Evolutionary conservation across 2,888 invertebrate species (phyloP).

Genomic region (Gandaritis pyraliata): DNA sequence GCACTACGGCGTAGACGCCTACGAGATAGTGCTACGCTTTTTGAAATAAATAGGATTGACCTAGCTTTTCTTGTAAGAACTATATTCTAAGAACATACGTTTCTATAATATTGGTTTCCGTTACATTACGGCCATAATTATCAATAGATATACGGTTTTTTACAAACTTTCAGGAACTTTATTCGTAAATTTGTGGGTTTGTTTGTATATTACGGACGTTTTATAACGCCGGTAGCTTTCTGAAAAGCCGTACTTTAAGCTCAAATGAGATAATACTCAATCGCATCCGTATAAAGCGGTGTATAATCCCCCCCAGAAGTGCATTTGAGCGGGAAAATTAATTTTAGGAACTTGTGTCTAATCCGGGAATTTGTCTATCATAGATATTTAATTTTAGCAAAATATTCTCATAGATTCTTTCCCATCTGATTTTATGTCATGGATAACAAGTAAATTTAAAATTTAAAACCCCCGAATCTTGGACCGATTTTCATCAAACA

Average conservation of each 20-base stretch:
- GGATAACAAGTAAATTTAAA: no score
- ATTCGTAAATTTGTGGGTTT: no score
- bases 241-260: not conserved
- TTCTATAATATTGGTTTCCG: not conserved
- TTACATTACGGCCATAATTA: not conserved
- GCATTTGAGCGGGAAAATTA: constrained; percentile 32
- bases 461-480: no score
- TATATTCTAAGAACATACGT: not conserved
- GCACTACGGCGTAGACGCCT: no score
- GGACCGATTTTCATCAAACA: no score
- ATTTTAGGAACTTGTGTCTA: constrained; percentile 15
- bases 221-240: not conserved
- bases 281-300: constrained; percentile 12
- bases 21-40: not conserved
- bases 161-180: no score
- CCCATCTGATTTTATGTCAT: no score
- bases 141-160: no score
- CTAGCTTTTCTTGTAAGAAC: not conserved
- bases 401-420: no score
- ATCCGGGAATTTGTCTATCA: not conserved
- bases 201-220: no score
- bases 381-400: no score
- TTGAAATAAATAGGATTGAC: not conserved
- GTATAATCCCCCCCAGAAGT: constrained; percentile 15
- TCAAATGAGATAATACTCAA: constrained; percentile 27